Evolutionary conservation across 2,797 vertebrate genomes (phyloP), one percentile per base, ranked within the genome.

Genomic region (Muraenolepis orangiensis): DNA sequence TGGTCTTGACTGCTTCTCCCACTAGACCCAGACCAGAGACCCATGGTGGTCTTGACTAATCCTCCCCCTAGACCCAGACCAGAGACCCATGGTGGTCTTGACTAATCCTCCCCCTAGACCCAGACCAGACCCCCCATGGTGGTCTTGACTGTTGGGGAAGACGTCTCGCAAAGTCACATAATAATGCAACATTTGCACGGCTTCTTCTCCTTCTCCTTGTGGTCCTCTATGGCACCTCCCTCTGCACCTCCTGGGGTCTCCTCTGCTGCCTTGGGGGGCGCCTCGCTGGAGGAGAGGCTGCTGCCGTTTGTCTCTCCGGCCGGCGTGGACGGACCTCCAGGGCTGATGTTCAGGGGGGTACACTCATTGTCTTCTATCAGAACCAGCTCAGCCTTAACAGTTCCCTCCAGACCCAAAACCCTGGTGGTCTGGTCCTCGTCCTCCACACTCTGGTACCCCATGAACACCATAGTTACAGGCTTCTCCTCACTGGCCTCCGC

Each of bases 381-480:
- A 80, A 98, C 96, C 69, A 98, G 93, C 93, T 98, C 96, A 0
- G 96, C 97, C 14, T 94, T 97, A 81, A 98, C 94, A 1, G 95
- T 95, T n/a, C 95, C 96, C 81, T 97, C 95, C 64, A 96, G 84
- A 6, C 96, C 97, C 80, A 98, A 90, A 0, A 96, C 95, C 83
- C 93, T 96, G 92, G 95, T 95, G 82, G 95, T 97, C 85, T 98
- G 94, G 0, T 94, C 91, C 86, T 96, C 95, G 0, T 97, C 97
- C 87, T 98, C 96, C 78, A 98, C 97, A 0, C 90, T 95, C 92
- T 98, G 96, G 89, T 97, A 98, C 10, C 97, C 97, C 96, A 97
- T 97, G 86, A 98, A 98, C 87, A 98, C 96, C 97, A 98, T 97
- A 82, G 96, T 98, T 79, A 99, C 94, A 0, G 97, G 96, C 30